Conservation (phyloP, 2,113 vertebrate genomes). For the Balaeniceps rex region DNA sequence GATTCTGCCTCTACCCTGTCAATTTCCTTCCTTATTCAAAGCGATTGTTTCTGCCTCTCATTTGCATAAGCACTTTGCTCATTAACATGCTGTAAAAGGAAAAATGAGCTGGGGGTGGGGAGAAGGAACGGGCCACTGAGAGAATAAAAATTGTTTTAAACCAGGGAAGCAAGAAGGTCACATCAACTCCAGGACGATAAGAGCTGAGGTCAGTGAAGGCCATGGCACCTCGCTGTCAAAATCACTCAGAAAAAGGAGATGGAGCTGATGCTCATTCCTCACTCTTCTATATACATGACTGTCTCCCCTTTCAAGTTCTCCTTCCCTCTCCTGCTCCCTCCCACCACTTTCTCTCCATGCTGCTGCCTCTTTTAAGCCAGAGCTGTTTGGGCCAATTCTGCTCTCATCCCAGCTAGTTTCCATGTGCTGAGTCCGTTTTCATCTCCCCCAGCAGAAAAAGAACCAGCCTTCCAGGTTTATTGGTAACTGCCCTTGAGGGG, state of each 20-base stretch:
- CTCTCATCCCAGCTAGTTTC: not conserved
- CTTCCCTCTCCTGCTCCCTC: not conserved
- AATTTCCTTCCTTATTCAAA: conserved; percentile 47
- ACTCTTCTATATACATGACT: not conserved
- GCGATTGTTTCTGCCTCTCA: conserved; percentile 30
- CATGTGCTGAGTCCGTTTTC: not conserved
- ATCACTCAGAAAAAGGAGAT: conserved; percentile 30
- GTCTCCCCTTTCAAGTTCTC: not conserved
- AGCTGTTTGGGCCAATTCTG: not conserved
- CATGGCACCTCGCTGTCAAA: not conserved
- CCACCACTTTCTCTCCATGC: not conserved
- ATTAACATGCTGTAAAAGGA: conserved; percentile 60
- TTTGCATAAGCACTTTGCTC: conserved; percentile 64
- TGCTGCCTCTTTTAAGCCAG: not conserved
- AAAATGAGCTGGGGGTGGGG: not conserved
- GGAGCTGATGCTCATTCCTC: not conserved
- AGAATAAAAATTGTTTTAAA: conserved; percentile 40
- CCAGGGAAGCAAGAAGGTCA: conserved; percentile 31
- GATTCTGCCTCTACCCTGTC: not conserved
- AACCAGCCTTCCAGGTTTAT: not conserved
- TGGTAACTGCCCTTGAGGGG: not conserved
- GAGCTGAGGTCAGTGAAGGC: conserved; percentile 18
- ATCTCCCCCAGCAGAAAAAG: not conserved
- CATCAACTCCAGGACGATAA: conserved; percentile 15
- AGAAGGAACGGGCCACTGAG: conserved; percentile 21